These are phyloP conservation scores for Chelonus formosanus DNA, from an alignment of 2,888 invertebrate genomes.

Conservation along the genomic window DNA sequence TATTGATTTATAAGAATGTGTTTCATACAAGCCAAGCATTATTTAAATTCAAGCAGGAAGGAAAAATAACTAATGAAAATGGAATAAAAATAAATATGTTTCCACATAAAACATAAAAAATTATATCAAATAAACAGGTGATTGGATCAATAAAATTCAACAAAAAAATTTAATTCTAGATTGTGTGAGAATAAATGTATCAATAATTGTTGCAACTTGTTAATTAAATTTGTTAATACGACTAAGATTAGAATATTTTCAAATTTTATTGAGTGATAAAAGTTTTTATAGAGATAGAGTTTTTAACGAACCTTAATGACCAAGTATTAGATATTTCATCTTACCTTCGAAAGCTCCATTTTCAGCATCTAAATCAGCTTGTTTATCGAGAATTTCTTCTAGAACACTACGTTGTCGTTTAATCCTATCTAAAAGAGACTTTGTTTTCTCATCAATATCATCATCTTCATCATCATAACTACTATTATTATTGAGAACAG, in stretches of 20 bases:
- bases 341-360: constrained; percentile 44
- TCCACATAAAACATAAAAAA: too few species aligned
- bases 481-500: constrained; percentile 51
- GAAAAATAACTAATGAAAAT: constrained; percentile 1
- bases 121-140: background rate
- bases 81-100: background rate
- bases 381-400: constrained; percentile 74
- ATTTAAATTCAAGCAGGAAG: constrained; percentile 27
- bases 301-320: too few species aligned
- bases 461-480: constrained; percentile 68
- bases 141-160: background rate
- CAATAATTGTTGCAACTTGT: too few species aligned
- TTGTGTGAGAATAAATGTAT: too few species aligned
- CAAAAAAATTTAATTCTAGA: too few species aligned
- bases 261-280: background rate
- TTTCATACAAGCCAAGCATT: constrained; percentile 35
- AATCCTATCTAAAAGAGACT: constrained; percentile 73
- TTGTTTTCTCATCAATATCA: constrained; percentile 70
- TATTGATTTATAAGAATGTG: constrained; percentile 6
- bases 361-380: constrained; percentile 55
- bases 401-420: constrained; percentile 76
- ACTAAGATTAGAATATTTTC: too few species aligned
- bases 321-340: constrained; percentile 4
- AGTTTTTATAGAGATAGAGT: background rate
- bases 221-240: too few species aligned